Evolutionary conservation across 2,797 vertebrate species (phyloP), one percentile per base, ranked within the genome.

Genomic region (Lacerta viridis): DNA sequence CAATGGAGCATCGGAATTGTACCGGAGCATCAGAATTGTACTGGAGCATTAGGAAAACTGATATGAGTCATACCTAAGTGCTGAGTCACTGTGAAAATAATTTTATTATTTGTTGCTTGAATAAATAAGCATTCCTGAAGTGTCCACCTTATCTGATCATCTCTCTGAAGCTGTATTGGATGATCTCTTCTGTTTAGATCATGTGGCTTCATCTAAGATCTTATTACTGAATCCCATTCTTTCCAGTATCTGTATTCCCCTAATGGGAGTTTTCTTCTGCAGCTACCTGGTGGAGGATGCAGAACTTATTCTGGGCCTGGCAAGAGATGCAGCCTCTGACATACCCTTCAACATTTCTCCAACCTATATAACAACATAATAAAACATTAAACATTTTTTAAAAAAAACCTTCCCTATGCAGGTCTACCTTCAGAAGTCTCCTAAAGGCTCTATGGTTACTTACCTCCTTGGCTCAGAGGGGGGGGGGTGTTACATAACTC

Each of bases 131-230:
- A 64, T 64, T 64, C 20, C 20, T 39, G 61, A 64, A 80, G 9
- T 5, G 1, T 9, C 72, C 29, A 43, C 17, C 41, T 23, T 61
- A 29, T 74, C 27, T 13, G 20, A 77, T 66, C 27, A 64, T 64
- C 20, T 36, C n/a, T 18, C 61, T 87, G 50, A 72, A 59, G 46
- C 27, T 59, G 9, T 55, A 41, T 74, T 41, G 18, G 78, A 41
- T 43, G 27, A 23, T 81, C 13, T 39, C 5, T 91, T 84, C 55
- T 39, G 91, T 93, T 91, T 92, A 85, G 87, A 92, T 80, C 11
- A 74, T 90, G 93, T 91, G 5, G 85, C 88, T 66, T 89, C 66
- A 81, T 93, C 90, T 91, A 78, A 88, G 69, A 77, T 84, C 71
- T 86, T 89, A 80, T 6, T 90, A 78, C 79, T 90, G 81, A 88